A percentile compares a stretch with the other conserved stretches of the same genome.
Conservation (phyloP, 2,113 vertebrate species). For the Melozone crissalis region DNA sequence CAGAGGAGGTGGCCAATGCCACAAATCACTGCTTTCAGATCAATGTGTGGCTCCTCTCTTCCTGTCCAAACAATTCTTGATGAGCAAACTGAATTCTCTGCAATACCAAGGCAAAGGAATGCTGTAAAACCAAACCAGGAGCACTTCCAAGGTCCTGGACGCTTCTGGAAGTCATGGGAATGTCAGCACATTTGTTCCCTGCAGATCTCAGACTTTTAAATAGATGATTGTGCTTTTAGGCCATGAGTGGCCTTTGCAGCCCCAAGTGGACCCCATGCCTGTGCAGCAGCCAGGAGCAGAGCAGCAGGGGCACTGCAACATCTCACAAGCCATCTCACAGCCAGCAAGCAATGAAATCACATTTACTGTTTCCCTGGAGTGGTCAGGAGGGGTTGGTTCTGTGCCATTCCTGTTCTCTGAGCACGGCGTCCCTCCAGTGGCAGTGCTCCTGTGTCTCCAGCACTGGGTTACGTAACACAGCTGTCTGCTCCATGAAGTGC, state of each 20-base stretch:
- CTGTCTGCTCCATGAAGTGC: not conserved
- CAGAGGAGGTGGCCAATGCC: not conserved
- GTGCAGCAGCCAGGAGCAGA: too few relatives aligned
- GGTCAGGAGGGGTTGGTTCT: not conserved
- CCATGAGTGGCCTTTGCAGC: not conserved
- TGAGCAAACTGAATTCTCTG: not conserved
- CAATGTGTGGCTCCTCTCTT: not conserved
- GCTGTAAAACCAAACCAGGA: not conserved
- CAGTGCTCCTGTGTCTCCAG: not conserved
- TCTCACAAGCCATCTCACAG: not conserved
- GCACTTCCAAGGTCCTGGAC: not conserved
- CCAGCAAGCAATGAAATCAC: not conserved
- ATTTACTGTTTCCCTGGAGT: not conserved
- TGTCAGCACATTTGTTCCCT: not conserved
- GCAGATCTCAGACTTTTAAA: conserved; percentile 10
- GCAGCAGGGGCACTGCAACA: too few relatives aligned
- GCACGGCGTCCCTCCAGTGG: not conserved
- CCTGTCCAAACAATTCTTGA: not conserved
- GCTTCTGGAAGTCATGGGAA: not conserved
- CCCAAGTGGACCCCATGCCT: not conserved
- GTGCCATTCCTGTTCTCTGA: not conserved
- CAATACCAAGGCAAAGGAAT: not conserved
- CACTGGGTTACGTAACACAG: fast-evolving
- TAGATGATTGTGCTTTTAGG: not conserved
- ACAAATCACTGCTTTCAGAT: not conserved